These are phyloP conservation scores for Catharus fuscescens DNA, from an alignment of 2,113 vertebrate genomes.

Conservation along the genomic window DNA sequence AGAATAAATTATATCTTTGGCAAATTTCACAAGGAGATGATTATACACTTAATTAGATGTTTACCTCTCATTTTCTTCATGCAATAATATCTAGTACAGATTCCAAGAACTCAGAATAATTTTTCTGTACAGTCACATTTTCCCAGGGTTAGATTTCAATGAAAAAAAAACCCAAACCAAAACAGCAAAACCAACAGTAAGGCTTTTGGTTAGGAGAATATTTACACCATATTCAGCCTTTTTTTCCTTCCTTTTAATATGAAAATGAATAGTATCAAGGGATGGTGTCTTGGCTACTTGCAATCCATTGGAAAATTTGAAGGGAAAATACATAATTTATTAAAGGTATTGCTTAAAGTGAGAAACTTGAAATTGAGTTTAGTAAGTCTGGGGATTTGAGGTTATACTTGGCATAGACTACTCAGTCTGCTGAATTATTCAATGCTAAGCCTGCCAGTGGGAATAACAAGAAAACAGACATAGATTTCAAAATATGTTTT, in stretches of 20 bases:
- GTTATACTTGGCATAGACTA: constrained; percentile 46
- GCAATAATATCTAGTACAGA: constrained; percentile 39
- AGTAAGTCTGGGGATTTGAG: constrained; percentile 52
- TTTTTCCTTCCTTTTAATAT: constrained; percentile 63
- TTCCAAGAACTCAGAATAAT: constrained; percentile 56
- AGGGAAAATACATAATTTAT: constrained; percentile 73
- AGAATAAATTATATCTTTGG: constrained; percentile 71
- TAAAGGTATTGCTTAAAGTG: constrained; percentile 66
- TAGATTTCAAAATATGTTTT: constrained; percentile 47
- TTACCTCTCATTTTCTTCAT: constrained; percentile 52
- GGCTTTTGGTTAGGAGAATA: constrained; percentile 1
- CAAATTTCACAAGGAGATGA: constrained; percentile 58
- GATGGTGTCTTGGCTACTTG: not conserved
- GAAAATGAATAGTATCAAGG: constrained; percentile 60
- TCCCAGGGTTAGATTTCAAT: constrained; percentile 44
- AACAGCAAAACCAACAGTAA: not conserved
- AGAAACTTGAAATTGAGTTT: constrained; percentile 71
- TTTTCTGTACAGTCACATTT: constrained; percentile 48
- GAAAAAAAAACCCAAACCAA: not conserved
- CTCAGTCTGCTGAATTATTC: constrained; percentile 67
- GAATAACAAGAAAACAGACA: constrained; percentile 46
- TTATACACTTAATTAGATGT: constrained; percentile 71
- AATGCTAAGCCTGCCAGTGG: constrained; percentile 24
- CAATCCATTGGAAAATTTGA: constrained; percentile 62
- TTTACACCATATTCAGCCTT: constrained; percentile 1